Evolutionary conservation across 2,113 vertebrate species (phyloP).

Genomic region (Penelope pileata): DNA sequence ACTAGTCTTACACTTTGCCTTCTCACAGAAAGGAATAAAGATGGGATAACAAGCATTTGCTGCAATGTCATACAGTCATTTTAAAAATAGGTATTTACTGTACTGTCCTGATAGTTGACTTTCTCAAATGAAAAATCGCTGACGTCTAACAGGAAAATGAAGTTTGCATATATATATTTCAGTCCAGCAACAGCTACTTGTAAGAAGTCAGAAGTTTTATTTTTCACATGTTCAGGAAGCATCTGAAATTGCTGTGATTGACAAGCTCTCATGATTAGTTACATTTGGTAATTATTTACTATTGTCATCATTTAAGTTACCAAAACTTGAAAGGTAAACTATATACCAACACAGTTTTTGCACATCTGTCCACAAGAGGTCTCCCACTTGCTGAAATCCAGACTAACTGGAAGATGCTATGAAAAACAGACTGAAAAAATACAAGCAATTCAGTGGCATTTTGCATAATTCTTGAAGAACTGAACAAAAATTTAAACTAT

Average conservation of each 20-base stretch:
- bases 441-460: background rate
- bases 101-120: background rate
- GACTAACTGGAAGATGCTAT: background rate
- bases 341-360: background rate
- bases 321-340: background rate
- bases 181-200: background rate
- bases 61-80: background rate
- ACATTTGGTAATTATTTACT: background rate
- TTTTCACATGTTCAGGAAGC: background rate
- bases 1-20: background rate
- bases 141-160: background rate
- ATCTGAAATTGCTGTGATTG: background rate
- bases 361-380: constrained; percentile 47
- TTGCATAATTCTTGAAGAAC: background rate
- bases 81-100: background rate
- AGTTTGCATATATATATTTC: background rate
- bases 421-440: background rate
- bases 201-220: background rate
- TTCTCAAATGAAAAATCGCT: background rate
- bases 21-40: background rate
- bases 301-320: background rate
- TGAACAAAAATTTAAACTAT: background rate
- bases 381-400: constrained; percentile 12
- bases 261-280: background rate
- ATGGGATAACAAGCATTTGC: background rate